A percentile compares a stretch with the other conserved stretches of the same genome.
Conservation (phyloP, 2,888 invertebrate genomes). For the Augiades crinisus region DNA sequence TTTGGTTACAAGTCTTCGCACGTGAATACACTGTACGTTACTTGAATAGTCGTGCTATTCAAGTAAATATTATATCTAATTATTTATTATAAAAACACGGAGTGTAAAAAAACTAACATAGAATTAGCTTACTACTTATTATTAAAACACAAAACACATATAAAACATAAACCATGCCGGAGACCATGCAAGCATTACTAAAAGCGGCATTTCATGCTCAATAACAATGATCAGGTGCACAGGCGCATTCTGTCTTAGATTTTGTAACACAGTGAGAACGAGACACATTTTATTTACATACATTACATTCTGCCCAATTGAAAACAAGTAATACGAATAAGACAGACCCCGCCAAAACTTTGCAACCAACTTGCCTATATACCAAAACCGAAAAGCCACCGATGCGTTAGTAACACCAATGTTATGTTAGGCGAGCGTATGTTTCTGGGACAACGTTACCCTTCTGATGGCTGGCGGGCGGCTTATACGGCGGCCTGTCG, state of each 20-base stretch:
- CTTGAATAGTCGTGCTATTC: no score
- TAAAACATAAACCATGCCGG: not conserved
- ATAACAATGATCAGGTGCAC: conserved; percentile 9
- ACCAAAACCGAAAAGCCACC: conserved; percentile 65
- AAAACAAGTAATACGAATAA: conserved; percentile 41
- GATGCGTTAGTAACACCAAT: conserved; percentile 61
- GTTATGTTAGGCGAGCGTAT: conserved; percentile 57
- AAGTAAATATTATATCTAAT: not conserved
- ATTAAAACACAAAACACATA: conserved; percentile 9
- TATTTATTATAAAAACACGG: not conserved
- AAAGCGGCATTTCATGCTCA: conserved; percentile 20
- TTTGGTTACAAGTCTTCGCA: no score
- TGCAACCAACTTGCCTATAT: conserved; percentile 60
- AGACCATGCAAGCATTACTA: conserved; percentile 16
- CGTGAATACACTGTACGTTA: no score
- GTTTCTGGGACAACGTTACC: conserved; percentile 68
- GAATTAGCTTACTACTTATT: no score
- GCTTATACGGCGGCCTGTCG: conserved; percentile 66
- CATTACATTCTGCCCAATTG: conserved; percentile 11
- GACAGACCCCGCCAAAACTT: conserved; percentile 59
- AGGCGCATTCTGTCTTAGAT: conserved; percentile 13
- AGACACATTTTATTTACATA: conserved; percentile 28
- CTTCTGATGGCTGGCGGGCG: conserved; percentile 73
- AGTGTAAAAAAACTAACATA: not conserved
- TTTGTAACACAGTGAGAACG: conserved; percentile 1